Conservation (phyloP, 2,113 vertebrate species). For the Muscicapa adusta region DNA sequence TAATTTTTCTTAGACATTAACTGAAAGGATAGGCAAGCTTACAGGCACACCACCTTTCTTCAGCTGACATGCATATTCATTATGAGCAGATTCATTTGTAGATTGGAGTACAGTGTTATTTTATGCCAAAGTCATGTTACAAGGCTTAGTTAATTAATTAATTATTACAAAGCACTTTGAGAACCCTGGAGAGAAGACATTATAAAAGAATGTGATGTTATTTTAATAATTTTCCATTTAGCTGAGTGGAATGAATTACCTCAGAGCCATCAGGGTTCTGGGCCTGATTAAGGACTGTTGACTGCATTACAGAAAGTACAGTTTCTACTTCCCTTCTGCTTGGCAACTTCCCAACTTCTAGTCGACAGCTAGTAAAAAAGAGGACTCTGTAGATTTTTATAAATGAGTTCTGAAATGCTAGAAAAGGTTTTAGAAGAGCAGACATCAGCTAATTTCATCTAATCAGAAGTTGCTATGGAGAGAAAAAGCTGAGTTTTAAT, state of each 20-base stretch:
- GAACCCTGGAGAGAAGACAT: conserved; percentile 11
- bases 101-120: background rate
- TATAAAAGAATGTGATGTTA: conserved; percentile 21
- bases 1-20: background rate
- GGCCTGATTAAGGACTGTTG: conserved; percentile 31
- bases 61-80: background rate
- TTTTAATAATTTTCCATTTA: conserved; percentile 54
- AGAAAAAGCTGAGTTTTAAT: background rate
- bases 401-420: background rate
- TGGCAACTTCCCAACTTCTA: background rate
- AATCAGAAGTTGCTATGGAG: background rate
- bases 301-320: background rate
- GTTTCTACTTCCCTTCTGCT: background rate
- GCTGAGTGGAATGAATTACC: background rate
- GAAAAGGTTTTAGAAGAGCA: background rate
- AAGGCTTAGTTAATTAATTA: conserved; percentile 48
- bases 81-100: background rate
- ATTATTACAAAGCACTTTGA: conserved; percentile 48
- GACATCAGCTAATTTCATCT: background rate
- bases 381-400: background rate
- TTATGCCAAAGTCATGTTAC: conserved; percentile 18
- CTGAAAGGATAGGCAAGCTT: background rate
- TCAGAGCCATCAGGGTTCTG: background rate
- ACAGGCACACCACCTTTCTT: background rate
- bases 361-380: background rate